phyloP scores from a whole-genome alignment of 2,888 invertebrate genomes.

The Abrostola triplasia region DNA sequence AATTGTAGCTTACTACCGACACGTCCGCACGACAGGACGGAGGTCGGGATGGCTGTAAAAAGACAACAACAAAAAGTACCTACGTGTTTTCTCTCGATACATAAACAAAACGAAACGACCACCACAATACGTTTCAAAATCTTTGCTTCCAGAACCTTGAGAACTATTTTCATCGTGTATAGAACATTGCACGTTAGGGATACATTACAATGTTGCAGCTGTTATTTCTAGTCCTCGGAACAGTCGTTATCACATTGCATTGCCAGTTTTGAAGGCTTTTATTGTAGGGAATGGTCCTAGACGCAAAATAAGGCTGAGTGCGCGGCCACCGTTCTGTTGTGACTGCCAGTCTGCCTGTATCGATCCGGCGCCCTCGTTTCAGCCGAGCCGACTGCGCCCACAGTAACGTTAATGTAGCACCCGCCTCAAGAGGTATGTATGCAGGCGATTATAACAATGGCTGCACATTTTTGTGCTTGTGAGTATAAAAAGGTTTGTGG shows the following conservation, averaged over 20 bases:
- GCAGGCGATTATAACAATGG: constrained; percentile 56
- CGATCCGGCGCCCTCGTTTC: constrained; percentile 88
- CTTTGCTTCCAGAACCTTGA: constrained; percentile 33
- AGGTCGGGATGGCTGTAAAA: constrained; percentile 31
- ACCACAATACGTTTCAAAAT: constrained; percentile 23
- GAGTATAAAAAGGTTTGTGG: constrained; percentile 48
- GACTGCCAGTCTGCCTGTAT: constrained; percentile 86
- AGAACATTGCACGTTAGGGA: constrained; percentile 37
- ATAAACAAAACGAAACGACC: constrained; percentile 38
- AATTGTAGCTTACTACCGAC: constrained; percentile 24
- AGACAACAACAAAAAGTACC: constrained; percentile 18
- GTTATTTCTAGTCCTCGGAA: constrained; percentile 29
- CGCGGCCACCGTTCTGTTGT: constrained; percentile 69
- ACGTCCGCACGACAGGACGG: constrained; percentile 9
- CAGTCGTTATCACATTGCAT: constrained; percentile 38
- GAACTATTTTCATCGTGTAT: constrained; percentile 31
- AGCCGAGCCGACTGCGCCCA: constrained; percentile 78
- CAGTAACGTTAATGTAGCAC: constrained; percentile 67
- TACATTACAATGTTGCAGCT: constrained; percentile 33
- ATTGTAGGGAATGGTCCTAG: constrained; percentile 37
- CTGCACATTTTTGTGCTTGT: constrained; percentile 42
- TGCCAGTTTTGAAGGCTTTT: constrained; percentile 37
- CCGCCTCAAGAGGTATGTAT: constrained; percentile 67
- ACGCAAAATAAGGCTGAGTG: constrained; percentile 44
- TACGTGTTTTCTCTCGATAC: constrained; percentile 18